phyloP scores from a whole-genome alignment of 2,113 vertebrate species.

The Coptodon bakossiorum region DNA sequence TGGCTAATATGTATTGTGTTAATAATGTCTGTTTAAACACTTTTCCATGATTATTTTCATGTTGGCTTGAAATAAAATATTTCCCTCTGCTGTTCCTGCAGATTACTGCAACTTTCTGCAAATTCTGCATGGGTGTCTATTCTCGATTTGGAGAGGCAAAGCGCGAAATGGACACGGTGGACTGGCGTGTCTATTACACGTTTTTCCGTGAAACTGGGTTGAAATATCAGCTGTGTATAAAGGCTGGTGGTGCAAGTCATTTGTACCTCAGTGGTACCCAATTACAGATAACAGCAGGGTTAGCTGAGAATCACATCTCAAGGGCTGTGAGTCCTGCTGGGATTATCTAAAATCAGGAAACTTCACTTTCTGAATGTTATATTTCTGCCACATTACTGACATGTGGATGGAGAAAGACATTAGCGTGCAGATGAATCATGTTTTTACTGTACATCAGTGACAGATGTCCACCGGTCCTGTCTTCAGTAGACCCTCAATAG shows the following conservation, averaged over 20 bases:
- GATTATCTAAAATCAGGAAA: neutral
- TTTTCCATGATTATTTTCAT: neutral
- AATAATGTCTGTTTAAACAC: neutral
- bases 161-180: neutral
- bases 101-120: neutral
- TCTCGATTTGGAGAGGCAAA: neutral
- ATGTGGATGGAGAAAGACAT: neutral
- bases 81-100: neutral
- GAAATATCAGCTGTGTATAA: neutral
- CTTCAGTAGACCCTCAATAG: neutral
- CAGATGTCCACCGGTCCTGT: neutral
- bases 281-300: slow-evolving; percentile 5
- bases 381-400: neutral
- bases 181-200: neutral
- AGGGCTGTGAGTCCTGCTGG: neutral
- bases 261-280: neutral
- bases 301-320: neutral
- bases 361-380: neutral
- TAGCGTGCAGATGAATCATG: neutral
- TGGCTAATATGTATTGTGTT: neutral
- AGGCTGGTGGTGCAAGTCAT: neutral
- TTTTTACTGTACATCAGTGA: neutral
- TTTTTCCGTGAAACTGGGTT: neutral
- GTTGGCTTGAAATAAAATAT: neutral
- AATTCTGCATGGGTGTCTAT: neutral